Conservation (phyloP, 2,888 invertebrate genomes). For the Pristionchus arcanus region DNA sequence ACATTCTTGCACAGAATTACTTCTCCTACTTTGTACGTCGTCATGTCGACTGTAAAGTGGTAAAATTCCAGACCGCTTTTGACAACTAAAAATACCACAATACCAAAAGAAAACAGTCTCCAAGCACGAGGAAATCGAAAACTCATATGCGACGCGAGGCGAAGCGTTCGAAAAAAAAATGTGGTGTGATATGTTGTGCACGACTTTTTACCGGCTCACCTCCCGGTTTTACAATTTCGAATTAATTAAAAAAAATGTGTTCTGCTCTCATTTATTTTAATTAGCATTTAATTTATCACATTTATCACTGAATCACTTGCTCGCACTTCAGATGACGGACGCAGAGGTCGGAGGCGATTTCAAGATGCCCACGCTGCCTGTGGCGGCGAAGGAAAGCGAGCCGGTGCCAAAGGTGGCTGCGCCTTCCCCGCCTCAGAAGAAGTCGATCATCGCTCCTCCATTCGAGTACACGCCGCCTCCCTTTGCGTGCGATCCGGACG, state of each 20-base stretch:
- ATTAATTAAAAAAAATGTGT: no score
- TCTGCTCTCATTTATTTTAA: no score
- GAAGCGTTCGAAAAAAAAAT: background rate
- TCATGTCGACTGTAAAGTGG: background rate
- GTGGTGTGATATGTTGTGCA: background rate
- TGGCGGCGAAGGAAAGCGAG: conserved; percentile 35
- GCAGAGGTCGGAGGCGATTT: conserved; percentile 41
- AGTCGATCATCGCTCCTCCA: conserved; percentile 60
- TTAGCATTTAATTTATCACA: no score
- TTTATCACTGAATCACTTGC: no score
- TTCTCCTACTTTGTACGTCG: background rate
- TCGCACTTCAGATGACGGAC: conserved; percentile 41
- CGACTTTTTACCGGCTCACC: background rate
- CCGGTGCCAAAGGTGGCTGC: background rate
- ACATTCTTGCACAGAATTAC: background rate
- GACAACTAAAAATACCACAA: background rate
- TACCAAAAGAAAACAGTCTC: background rate
- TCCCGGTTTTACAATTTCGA: background rate
- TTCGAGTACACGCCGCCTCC: conserved; percentile 67
- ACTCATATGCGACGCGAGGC: background rate
- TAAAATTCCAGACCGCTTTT: background rate
- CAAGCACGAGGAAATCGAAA: background rate
- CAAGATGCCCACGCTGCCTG: conserved; percentile 52
- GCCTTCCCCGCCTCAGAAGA: conserved; percentile 36
- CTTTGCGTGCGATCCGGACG: conserved; percentile 68